phyloP scores from a whole-genome alignment of 2,113 vertebrate genomes.

The Calypte anna region DNA sequence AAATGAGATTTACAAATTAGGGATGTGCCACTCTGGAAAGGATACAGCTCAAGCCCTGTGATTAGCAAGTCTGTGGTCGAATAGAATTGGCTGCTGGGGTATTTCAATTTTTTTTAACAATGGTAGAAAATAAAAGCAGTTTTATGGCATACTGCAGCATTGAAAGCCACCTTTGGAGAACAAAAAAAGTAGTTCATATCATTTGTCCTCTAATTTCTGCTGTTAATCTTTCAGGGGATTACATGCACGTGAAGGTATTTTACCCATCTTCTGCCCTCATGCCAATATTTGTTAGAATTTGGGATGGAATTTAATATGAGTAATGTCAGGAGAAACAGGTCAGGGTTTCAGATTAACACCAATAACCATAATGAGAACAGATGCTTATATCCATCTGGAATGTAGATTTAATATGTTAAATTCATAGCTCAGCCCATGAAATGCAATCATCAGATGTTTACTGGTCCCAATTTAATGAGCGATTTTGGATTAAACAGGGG shows the following conservation, averaged over 20 bases:
- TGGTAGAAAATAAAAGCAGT: neutral
- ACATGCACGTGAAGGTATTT: slow-evolving; percentile 26
- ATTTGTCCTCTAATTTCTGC: neutral
- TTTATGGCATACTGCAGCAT: neutral
- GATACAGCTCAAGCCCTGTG: neutral
- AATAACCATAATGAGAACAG: slow-evolving; percentile 82
- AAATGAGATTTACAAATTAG: slow-evolving; percentile 62
- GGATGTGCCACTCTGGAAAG: slow-evolving; percentile 13
- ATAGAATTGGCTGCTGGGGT: neutral
- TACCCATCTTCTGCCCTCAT: neutral
- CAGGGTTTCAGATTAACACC: slow-evolving; percentile 81
- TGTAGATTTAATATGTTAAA: slow-evolving; percentile 72
- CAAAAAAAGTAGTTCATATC: neutral
- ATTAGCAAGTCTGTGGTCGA: neutral
- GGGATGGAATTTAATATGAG: slow-evolving; percentile 76
- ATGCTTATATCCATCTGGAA: slow-evolving; percentile 81
- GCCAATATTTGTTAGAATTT: slow-evolving; percentile 9
- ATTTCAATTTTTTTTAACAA: neutral
- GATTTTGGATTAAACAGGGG: slow-evolving; percentile 90
- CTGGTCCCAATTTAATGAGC: slow-evolving; percentile 84
- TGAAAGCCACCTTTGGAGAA: neutral
- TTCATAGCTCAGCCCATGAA: slow-evolving; percentile 78
- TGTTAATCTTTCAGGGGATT: neutral
- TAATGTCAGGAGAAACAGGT: slow-evolving; percentile 80
- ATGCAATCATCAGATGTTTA: slow-evolving; percentile 83